phyloP scores from a whole-genome alignment of 2,888 invertebrate genomes.

The Zygothrica quintamaculata region DNA sequence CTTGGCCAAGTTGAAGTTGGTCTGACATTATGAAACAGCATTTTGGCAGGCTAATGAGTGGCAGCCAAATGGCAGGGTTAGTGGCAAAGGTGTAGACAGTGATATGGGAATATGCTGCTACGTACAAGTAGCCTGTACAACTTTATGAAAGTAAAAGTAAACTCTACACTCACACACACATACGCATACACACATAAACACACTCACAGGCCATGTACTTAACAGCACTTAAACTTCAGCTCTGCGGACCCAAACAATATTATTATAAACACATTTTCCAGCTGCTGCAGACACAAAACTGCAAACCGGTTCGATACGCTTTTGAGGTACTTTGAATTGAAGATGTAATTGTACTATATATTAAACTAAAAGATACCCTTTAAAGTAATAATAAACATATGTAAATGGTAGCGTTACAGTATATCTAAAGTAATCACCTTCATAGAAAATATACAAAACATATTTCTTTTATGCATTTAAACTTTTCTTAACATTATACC shows the following conservation, averaged over 20 bases:
- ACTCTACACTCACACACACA: constrained; percentile 16
- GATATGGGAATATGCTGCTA: neutral
- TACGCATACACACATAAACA: constrained; percentile 36
- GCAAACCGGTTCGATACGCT: constrained; percentile 58
- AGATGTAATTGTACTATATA: neutral
- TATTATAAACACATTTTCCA: constrained; percentile 70
- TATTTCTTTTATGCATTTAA: neutral
- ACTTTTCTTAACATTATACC: neutral
- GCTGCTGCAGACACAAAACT: constrained; percentile 36
- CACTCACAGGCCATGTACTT: constrained; percentile 20
- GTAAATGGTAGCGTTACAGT: too few relatives aligned
- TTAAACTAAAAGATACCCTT: constrained; percentile 1
- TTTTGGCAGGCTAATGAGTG: constrained; percentile 39
- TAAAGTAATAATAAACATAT: too few relatives aligned
- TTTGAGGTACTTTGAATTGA: too few relatives aligned
- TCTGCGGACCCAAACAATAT: constrained; percentile 42
- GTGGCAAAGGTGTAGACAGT: neutral
- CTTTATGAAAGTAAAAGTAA: constrained; percentile 53
- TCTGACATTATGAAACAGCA: constrained; percentile 29
- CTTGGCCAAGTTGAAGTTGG: constrained; percentile 21
- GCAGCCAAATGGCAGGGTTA: neutral
- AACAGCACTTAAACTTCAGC: constrained; percentile 61
- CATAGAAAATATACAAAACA: too few relatives aligned
- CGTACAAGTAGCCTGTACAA: constrained; percentile 4
- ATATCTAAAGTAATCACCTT: too few relatives aligned